Base-by-base conservation (phyloP, 1,140 invertebrate genomes). In the Drosophila mojavensis region DNA sequence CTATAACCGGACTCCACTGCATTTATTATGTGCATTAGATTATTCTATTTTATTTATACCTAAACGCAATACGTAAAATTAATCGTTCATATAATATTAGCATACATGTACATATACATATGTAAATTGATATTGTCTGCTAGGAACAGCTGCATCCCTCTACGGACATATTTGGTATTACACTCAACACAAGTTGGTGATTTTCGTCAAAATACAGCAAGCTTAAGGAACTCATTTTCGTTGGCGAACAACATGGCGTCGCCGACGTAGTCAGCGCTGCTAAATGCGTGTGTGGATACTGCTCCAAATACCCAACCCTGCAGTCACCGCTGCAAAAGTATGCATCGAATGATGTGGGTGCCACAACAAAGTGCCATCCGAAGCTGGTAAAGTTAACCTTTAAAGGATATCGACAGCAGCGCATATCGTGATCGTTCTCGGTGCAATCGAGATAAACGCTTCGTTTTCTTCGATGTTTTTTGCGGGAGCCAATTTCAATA, bases 331-430 rank as follows among this genome's bases (percentile, higher is more conserved):
- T 96, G 93, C 98, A 99, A 93, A 98, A 99, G 93, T 98, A 98
- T 15, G 98, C 98, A 86, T 98, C 96, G 93, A 99, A 99, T 75
- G 96, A 95, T 81, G 97, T 97, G 0, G 98, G 98, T 0, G 98
- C 98, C 39, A 99, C 98, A 81, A 99, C 98, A 96, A 98, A 99
- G 85, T 99, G 98, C 98, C 98, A 99, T 10, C 98, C 98, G 88
- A 99, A 98, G 75, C 97, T 97, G 78, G 96, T 97, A 93, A 99
- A 99, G 93, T 99, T 97, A 11, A 99, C 98, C 10, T 97, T 97
- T 15, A 99, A 94, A 1, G 97, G 96, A 92, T 98, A 98, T 13
- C 97, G 95, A 91, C 97, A 98, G 92, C 97, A 98, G 24, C 97
- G 94, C 4, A 95, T 94, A 83, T 98, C 97, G 63, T 96, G 95